A percentile compares a stretch with the other conserved stretches of the same genome.
These are phyloP conservation scores for Zaprionus africanus DNA, from an alignment of 1,140 invertebrate genomes.

Conservation along the genomic window DNA sequence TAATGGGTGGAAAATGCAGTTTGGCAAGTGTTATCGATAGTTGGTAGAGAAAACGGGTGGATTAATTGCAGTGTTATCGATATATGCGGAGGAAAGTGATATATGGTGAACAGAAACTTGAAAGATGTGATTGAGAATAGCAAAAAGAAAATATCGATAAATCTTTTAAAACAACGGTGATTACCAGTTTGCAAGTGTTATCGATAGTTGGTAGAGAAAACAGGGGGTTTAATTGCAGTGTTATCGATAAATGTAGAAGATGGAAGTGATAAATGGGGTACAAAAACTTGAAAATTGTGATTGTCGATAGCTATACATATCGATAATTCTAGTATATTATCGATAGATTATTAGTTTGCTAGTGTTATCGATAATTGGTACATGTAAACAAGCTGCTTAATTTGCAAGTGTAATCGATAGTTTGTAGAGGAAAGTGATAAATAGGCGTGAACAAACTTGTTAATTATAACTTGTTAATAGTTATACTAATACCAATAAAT, in stretches of 20 bases:
- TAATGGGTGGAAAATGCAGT: not conserved
- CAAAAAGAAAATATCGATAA: not conserved
- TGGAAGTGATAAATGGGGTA: too few species aligned
- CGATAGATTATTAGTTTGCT: not conserved
- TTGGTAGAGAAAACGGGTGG: not conserved
- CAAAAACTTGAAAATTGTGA: too few species aligned
- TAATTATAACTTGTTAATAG: too few species aligned
- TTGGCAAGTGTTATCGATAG: conserved; percentile 13
- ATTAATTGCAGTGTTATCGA: not conserved
- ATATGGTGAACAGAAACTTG: not conserved
- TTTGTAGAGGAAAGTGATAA: too few species aligned
- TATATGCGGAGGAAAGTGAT: not conserved
- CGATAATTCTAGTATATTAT: not conserved
- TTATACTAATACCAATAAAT: not conserved
- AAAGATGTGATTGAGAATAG: too few species aligned
- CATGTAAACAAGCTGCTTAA: too few species aligned
- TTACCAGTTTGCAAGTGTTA: not conserved
- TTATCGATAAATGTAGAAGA: not conserved
- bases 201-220: not conserved
- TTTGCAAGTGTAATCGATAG: too few species aligned
- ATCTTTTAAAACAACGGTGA: fast-evolving
- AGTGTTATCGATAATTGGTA: too few species aligned
- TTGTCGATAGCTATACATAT: too few species aligned
- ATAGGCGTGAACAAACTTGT: too few species aligned
- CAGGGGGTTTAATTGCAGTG: not conserved